Percentiles rank a stretch among this genome's conserved stretches.
phyloP scores from a whole-genome alignment of 1,140 invertebrate species.

The Drosophila fuyamai region DNA sequence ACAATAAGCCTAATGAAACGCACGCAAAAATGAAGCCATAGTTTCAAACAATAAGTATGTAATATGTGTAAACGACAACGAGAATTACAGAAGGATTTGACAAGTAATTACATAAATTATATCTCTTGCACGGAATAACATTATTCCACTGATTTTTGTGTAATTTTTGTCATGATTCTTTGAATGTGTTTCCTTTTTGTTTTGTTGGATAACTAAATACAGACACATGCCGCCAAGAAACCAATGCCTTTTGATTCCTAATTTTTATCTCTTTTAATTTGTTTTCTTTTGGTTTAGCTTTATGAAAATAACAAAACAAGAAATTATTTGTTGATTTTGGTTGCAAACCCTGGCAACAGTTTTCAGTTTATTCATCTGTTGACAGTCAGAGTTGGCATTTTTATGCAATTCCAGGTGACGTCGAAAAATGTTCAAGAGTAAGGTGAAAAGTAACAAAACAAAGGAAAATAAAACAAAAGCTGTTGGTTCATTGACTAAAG shows the following conservation, averaged over 20 bases:
- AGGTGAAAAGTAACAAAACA: constrained; percentile 40
- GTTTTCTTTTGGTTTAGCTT: constrained; percentile 42
- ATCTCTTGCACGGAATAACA: constrained; percentile 8
- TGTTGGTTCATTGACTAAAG: constrained; percentile 64
- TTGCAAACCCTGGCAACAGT: constrained; percentile 36
- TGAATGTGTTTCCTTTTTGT: constrained; percentile 31
- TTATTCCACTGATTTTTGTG: constrained; percentile 19
- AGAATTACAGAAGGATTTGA: constrained; percentile 74
- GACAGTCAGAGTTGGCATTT: constrained; percentile 58
- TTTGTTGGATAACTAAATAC: constrained; percentile 50
- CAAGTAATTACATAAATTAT: constrained; percentile 42
- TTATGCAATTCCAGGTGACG: constrained; percentile 80
- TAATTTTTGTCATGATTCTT: constrained; percentile 40
- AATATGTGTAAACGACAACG: constrained; percentile 38
- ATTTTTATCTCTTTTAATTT: constrained; percentile 28
- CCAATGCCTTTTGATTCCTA: constrained; percentile 85
- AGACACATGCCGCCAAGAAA: constrained; percentile 85
- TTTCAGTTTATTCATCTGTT: constrained; percentile 30
- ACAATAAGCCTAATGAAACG: constrained; percentile 47
- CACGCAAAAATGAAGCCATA: constrained; percentile 57
- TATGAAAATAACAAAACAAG: constrained; percentile 46
- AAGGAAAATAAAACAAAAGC: constrained; percentile 34
- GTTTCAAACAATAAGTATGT: constrained; percentile 27
- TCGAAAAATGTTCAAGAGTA: constrained; percentile 43
- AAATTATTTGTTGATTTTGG: constrained; percentile 7